Evolutionary conservation across 2,888 invertebrate genomes (phyloP).

Genomic region (Trissolcus brochymenae): DNA sequence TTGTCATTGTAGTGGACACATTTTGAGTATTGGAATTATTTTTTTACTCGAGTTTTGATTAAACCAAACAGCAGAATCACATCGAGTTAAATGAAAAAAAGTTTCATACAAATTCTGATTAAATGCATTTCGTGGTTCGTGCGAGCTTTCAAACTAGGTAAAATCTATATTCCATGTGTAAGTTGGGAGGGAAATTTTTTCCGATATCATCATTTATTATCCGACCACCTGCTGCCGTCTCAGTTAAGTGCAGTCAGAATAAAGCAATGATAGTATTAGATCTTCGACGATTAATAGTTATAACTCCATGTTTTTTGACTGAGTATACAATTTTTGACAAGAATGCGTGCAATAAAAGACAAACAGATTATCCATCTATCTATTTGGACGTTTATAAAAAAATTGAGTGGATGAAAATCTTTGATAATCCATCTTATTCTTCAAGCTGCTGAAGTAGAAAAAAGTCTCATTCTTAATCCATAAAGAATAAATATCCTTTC

Average conservation of each 20-base stretch:
- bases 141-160: conserved; percentile 59
- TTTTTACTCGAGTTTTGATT: conserved; percentile 63
- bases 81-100: conserved; percentile 59
- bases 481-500: conserved; percentile 11
- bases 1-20: conserved; percentile 33
- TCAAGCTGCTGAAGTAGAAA: conserved; percentile 71
- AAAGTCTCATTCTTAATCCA: conserved; percentile 54
- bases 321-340: too few species aligned
- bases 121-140: conserved; percentile 64
- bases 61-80: conserved; percentile 68
- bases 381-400: not conserved
- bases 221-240: conserved; percentile 60
- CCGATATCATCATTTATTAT: conserved; percentile 69
- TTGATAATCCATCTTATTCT: conserved; percentile 74
- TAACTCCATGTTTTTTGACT: conserved; percentile 13
- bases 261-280: conserved; percentile 31
- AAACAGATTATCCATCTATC: too few species aligned
- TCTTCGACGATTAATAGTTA: conserved; percentile 39
- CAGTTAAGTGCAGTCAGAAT: conserved; percentile 43
- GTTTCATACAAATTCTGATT: conserved; percentile 65
- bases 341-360: not conserved
- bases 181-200: conserved; percentile 71
- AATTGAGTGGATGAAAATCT: conserved; percentile 9
- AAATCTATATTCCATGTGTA: conserved; percentile 67
- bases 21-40: conserved; percentile 60